These are phyloP conservation scores for Arbacia lixula DNA, from an alignment of 53 echinoderm and acorn worm species.

Conservation along the genomic window DNA sequence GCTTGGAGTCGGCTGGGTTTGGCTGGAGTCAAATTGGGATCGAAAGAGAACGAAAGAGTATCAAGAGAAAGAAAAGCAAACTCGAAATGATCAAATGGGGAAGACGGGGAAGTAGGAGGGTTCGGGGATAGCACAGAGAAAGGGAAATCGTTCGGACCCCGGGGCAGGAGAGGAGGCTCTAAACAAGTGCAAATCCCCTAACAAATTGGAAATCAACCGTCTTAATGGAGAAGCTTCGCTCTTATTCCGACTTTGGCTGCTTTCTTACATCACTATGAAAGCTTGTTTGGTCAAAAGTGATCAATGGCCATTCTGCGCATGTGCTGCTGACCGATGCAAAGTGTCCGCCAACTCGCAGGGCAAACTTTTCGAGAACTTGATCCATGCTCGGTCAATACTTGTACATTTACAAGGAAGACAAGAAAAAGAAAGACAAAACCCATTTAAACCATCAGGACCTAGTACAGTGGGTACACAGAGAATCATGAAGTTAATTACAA, in stretches of 20 bases:
- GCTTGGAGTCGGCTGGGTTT: slow-evolving; percentile 39
- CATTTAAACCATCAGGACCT: too few species aligned
- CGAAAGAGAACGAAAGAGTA: slow-evolving; percentile 3
- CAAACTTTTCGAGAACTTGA: too few species aligned
- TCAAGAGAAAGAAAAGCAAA: slow-evolving; percentile 20
- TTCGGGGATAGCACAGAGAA: background rate
- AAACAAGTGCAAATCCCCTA: slow-evolving; percentile 58
- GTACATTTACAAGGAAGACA: too few species aligned
- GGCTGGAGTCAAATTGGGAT: slow-evolving; percentile 25
- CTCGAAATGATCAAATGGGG: background rate
- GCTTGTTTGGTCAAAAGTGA: slow-evolving; percentile 48
- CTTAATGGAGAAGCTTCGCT: slow-evolving; percentile 40
- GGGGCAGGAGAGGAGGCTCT: slow-evolving; percentile 34
- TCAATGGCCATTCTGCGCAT: slow-evolving; percentile 31
- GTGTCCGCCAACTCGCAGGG: too few species aligned
- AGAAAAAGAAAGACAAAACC: too few species aligned
- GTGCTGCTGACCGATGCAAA: background rate
- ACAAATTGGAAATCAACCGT: slow-evolving; percentile 56
- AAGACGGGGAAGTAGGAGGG: background rate
- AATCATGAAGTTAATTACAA: too few species aligned
- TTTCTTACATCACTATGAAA: background rate
- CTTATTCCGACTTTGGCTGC: slow-evolving; percentile 6
- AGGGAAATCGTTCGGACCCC: slow-evolving; percentile 14
- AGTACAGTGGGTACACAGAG: too few species aligned
- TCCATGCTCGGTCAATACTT: too few species aligned